Conservation (phyloP, 1,140 invertebrate species). For the Stegodyphus mimosarum region DNA sequence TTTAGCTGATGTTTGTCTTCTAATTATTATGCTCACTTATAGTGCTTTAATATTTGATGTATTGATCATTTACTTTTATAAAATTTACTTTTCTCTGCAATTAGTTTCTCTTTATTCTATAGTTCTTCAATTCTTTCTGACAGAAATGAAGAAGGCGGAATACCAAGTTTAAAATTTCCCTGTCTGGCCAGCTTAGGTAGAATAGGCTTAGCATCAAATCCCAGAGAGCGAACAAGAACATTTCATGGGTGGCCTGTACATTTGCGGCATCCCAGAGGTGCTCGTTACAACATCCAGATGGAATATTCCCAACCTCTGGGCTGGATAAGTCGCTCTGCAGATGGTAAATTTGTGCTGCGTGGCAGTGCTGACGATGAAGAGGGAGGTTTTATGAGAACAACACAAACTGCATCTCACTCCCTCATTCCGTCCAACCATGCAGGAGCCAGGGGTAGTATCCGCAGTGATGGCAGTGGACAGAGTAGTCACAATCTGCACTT, state of each 20-base stretch:
- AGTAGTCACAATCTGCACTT: constrained; percentile 68
- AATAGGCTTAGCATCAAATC: constrained; percentile 56
- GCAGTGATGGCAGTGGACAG: constrained; percentile 75
- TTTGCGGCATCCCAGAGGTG: constrained; percentile 59
- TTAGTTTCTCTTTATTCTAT: constrained; percentile 16
- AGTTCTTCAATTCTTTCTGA: constrained; percentile 18
- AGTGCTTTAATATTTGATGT: too few relatives aligned
- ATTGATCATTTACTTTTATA: not conserved
- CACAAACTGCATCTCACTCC: constrained; percentile 25
- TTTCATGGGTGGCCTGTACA: constrained; percentile 57
- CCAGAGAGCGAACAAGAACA: constrained; percentile 48
- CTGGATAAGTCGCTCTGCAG: constrained; percentile 78
- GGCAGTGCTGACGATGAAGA: constrained; percentile 65
- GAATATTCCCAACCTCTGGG: constrained; percentile 70
- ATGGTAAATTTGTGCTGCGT: constrained; percentile 78
- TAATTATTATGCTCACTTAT: too few relatives aligned
- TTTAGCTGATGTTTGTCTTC: too few relatives aligned
- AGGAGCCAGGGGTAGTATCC: constrained; percentile 86
- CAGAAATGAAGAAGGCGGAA: constrained; percentile 64
- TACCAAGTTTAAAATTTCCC: constrained; percentile 68
- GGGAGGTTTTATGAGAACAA: constrained; percentile 70
- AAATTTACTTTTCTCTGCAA: constrained; percentile 9
- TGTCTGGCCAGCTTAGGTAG: constrained; percentile 59
- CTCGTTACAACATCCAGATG: constrained; percentile 65
- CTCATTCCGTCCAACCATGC: constrained; percentile 75